Base-by-base conservation (phyloP, 2,113 vertebrate genomes). In the Oceanodroma tethys region DNA sequence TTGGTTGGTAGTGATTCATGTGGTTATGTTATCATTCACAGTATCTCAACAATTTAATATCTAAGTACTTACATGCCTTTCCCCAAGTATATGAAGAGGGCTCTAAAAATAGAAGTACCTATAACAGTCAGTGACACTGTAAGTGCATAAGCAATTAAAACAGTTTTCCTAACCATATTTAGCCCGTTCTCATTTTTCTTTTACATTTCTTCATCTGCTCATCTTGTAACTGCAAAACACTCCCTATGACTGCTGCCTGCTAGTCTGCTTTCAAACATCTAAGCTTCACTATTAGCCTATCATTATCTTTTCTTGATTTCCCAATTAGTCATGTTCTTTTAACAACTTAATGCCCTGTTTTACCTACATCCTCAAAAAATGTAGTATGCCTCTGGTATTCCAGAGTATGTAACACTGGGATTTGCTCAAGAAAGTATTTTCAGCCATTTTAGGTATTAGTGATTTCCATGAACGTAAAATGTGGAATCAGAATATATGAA, bases 81-180 rank as follows among this genome's bases (percentile, higher is more conserved):
- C 29, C 3, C 11, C 0, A 0, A 40, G 18, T 68, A n/a, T 43
- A 27, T 36, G 62, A 67, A 52, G 60, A 92, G 7, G 7, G 7
- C 5, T 71, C 17, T 86, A 86, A 94, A 95, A 95, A 70, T 58
- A 93, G 63, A 60, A 74, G 11, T 36, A 58, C 23, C 14, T 36
- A 5, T 32, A 72, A 34, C 22, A 75, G 21, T 47, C 56, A 38
- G 16, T 70, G 47, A 58, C 12, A 17, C 6, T 36, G 13, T 48
- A 72, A 45, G 23, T 76, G 11, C 30, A 72, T 79, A 67, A 43
- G 45, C 13, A 88, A 90, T 83, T 90, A 86, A 60, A 92, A 34
- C 23, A n/a, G 7, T 68, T 93, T 80, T 94, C 34, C 34, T 75
- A 74, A 48, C 4, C 3, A 25, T 55, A 78, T 86, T 86, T 86